Base-by-base conservation (phyloP, 2,888 invertebrate genomes). In the Polietes domitor region DNA sequence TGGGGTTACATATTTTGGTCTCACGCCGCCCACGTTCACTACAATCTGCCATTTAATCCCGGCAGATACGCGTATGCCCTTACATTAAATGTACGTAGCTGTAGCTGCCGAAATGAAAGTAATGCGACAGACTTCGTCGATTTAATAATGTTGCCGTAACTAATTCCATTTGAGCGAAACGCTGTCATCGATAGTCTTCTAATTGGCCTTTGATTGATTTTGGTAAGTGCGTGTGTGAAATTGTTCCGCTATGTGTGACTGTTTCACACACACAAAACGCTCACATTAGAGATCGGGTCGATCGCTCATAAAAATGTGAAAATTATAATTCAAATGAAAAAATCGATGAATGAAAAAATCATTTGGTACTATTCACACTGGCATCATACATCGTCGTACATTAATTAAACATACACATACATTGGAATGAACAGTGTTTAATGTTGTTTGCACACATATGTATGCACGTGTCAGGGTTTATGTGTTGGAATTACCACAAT, bases 191-290 rank as follows among this genome's bases (percentile, higher is more conserved):
- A 63, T 32, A 32, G 32, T 32, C 63, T 19, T 65, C 41, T 65
- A 65, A 65, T 65, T 65, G 19, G 41, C 37, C 41, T 65, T 17
- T 37, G 17, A 37, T 17, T 37, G 17, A 37, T 65, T 65, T 58
- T 26, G 3, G 58, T 58, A 26, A 12, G n/a, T 63, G 32, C 12
- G 32, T 9, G 32, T 63, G 17, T 32, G 37, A 41, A 65, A 58
- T 58, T 53, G 12, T 5, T 24, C 26, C 24, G 58, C 26, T 24
- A 24, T 58, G 21, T 26, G 58, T 26, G 1, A 26, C 0, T 58
- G 12, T 58, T 24, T 58, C 58, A 15, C 63, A 63, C 17, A 17
- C 63, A 15, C n/a, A 28, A 58, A 24, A 12, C 28, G 26, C 50
- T n/a, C 17, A 50, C 19, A 6, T 58, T 58, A 15, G 24, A 26